Conservation (phyloP, 2,888 invertebrate species). For the Omphaloscelis lunosa region DNA sequence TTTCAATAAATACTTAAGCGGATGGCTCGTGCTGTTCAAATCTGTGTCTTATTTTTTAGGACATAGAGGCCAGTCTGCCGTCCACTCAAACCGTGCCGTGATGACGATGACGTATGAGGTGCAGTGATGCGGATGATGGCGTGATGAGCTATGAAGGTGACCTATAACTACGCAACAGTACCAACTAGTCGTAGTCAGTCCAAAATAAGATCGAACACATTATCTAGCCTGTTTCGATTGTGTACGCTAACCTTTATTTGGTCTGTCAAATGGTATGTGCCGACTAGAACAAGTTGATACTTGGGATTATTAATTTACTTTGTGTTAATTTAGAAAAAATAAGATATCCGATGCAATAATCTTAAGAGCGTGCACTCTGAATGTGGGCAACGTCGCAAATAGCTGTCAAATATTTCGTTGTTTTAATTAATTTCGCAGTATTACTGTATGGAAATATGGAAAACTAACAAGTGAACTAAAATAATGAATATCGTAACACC, state of each 20-base stretch:
- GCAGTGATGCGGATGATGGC: conserved; percentile 89
- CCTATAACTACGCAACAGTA: conserved; percentile 83
- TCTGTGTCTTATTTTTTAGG: conserved; percentile 31
- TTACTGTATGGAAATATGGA: no score
- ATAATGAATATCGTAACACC: no score
- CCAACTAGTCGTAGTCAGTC: conserved; percentile 81
- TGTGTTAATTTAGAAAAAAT: background rate
- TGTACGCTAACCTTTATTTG: conserved; percentile 22
- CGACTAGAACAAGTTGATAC: conserved; percentile 16
- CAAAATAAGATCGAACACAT: conserved; percentile 68
- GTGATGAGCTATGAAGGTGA: conserved; percentile 74
- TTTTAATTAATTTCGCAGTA: no score
- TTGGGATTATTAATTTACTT: background rate
- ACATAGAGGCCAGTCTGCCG: conserved; percentile 79
- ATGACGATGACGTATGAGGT: conserved; percentile 85
- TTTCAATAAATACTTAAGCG: conserved; percentile 56
- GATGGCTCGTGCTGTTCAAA: conserved; percentile 28
- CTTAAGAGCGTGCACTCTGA: no score
- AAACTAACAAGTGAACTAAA: no score
- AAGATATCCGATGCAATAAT: no score
- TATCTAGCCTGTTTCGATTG: conserved; percentile 45
- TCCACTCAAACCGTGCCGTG: conserved; percentile 87
- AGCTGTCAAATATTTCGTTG: no score
- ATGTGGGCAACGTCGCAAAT: no score
- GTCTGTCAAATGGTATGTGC: conserved; percentile 11